Conservation (phyloP, 2,797 vertebrate species). For the Odontamblyopus rebecca region DNA sequence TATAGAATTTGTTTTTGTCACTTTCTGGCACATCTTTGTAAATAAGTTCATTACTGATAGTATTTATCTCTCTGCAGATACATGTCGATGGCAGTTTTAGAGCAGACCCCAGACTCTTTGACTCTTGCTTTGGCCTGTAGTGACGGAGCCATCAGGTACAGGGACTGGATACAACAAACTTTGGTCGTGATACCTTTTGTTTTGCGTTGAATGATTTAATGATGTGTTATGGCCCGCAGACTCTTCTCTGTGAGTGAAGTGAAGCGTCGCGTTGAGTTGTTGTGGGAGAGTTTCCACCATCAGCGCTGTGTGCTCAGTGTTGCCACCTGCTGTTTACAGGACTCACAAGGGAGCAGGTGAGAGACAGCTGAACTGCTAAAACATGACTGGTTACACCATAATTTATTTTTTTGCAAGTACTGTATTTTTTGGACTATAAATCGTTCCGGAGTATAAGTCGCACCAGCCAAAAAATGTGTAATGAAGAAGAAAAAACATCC, state of each 20-base stretch:
- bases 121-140: slow-evolving; percentile 89
- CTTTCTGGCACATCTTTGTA: neutral
- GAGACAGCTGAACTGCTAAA: neutral
- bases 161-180: slow-evolving; percentile 49
- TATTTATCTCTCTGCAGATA: slow-evolving; percentile 76
- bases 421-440: too few relatives aligned
- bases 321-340: slow-evolving; percentile 72
- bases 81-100: slow-evolving; percentile 82
- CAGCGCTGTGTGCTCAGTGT: slow-evolving; percentile 92
- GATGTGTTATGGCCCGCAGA: slow-evolving; percentile 59
- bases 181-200: neutral
- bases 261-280: slow-evolving; percentile 71
- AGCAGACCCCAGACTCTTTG: slow-evolving; percentile 37
- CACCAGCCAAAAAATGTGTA: too few relatives aligned
- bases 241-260: slow-evolving; percentile 84
- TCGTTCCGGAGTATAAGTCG: too few relatives aligned
- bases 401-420: too few relatives aligned
- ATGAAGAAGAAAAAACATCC: too few relatives aligned
- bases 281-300: slow-evolving; percentile 90
- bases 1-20: neutral
- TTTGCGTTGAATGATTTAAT: neutral
- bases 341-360: slow-evolving; percentile 66
- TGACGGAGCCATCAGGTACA: slow-evolving; percentile 87
- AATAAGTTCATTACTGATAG: neutral
- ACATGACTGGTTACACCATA: too few relatives aligned